Conservation (phyloP, 2,888 invertebrate species). For the Endomychus coccineus region DNA sequence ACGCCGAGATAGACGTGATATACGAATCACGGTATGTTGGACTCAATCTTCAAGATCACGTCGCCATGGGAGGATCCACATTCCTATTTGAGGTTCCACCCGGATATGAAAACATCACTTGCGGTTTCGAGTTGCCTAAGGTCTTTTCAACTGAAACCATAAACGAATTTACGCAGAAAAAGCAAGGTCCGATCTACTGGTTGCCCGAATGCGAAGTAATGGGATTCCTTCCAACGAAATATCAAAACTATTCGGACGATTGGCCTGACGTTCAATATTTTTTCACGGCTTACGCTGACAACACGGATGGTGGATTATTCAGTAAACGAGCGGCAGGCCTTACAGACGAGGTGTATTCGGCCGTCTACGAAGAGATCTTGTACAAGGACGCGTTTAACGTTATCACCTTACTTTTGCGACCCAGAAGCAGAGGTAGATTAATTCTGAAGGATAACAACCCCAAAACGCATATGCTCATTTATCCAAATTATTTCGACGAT, state of each 20-base stretch:
- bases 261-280: constrained; percentile 77
- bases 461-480: constrained; percentile 68
- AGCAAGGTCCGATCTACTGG: constrained; percentile 62
- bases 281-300: constrained; percentile 63
- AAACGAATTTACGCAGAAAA: constrained; percentile 54
- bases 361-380: constrained; percentile 62
- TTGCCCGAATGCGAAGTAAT: constrained; percentile 71
- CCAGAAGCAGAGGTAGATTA: constrained; percentile 63
- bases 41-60: constrained; percentile 74
- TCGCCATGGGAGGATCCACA: constrained; percentile 69
- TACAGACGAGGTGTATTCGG: constrained; percentile 58
- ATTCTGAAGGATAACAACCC: constrained; percentile 63
- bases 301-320: constrained; percentile 70
- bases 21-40: constrained; percentile 67
- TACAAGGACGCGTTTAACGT: constrained; percentile 62
- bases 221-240: constrained; percentile 71
- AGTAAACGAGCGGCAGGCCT: constrained; percentile 62
- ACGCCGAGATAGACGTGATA: constrained; percentile 54
- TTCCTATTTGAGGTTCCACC: constrained; percentile 61
- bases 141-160: constrained; percentile 55
- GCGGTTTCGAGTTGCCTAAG: constrained; percentile 63
- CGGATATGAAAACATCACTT: constrained; percentile 40
- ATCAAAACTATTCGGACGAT: constrained; percentile 56
- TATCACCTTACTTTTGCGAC: constrained; percentile 63
- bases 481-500: constrained; percentile 77